phyloP scores from a whole-genome alignment of 2,888 invertebrate species.

The Thereva nobilitata region DNA sequence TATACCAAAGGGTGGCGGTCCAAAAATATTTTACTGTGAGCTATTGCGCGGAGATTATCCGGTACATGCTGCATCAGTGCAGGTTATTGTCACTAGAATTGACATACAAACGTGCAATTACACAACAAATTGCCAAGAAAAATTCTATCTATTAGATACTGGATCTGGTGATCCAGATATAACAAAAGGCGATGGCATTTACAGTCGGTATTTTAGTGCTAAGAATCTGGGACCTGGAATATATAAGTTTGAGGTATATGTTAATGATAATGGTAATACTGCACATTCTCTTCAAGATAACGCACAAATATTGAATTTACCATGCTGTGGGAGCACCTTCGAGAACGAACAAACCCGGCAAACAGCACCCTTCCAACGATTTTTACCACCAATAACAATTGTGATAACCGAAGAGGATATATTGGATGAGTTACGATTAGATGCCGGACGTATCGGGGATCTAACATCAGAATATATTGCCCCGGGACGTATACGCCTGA shows the following conservation, averaged over 20 bases:
- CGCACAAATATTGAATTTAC: conserved; percentile 37
- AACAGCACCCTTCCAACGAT: conserved; percentile 61
- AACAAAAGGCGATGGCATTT: conserved; percentile 67
- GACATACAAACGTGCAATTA: conserved; percentile 45
- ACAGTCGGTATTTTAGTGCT: conserved; percentile 66
- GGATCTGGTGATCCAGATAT: conserved; percentile 70
- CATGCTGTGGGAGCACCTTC: conserved; percentile 62
- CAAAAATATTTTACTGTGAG: conserved; percentile 62
- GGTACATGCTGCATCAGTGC: conserved; percentile 63
- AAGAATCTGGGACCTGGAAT: conserved; percentile 56
- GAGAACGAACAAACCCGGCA: conserved; percentile 57
- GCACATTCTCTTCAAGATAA: conserved; percentile 50
- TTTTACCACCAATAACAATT: conserved; percentile 60
- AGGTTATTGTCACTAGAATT: conserved; percentile 59
- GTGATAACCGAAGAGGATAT: conserved; percentile 57
- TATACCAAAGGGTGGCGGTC: conserved; percentile 53
- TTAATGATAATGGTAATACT: conserved; percentile 62
- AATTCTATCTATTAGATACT: conserved; percentile 62
- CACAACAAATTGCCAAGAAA: conserved; percentile 50
- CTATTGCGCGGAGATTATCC: conserved; percentile 63
- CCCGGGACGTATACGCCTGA: conserved; percentile 60
- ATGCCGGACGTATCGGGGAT: conserved; percentile 62
- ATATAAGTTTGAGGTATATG: conserved; percentile 61
- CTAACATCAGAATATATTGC: conserved; percentile 59
- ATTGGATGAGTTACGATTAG: conserved; percentile 24